These are phyloP conservation scores for Urosaurus nigricauda DNA, from an alignment of 2,797 vertebrate species.

Conservation along the genomic window DNA sequence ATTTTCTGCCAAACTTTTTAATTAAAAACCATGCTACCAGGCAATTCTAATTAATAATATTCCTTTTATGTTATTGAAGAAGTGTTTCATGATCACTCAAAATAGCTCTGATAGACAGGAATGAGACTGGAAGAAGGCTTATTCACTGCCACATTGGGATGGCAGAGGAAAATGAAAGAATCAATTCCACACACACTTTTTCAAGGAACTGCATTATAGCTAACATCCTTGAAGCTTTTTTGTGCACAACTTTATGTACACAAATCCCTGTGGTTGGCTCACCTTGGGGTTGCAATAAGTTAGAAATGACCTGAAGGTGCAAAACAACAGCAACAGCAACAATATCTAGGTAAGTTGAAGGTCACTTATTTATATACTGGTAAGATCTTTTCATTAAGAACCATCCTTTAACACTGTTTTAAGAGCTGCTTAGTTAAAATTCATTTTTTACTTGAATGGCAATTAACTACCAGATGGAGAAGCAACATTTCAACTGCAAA, in stretches of 20 bases:
- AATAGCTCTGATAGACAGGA: not conserved
- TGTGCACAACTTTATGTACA: not conserved
- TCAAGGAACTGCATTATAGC: not conserved
- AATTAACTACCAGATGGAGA: conserved; percentile 52
- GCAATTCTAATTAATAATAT: not conserved
- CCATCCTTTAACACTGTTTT: conserved; percentile 31
- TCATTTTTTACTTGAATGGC: conserved; percentile 50
- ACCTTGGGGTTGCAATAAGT: too few relatives aligned
- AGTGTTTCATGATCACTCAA: not conserved
- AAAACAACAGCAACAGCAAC: too few relatives aligned
- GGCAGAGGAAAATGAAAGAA: not conserved
- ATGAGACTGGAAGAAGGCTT: not conserved
- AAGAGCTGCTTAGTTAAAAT: conserved; percentile 41
- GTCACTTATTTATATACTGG: conserved; percentile 2
- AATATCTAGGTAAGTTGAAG: not conserved
- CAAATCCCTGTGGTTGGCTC: too few relatives aligned
- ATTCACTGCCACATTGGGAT: not conserved
- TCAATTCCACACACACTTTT: not conserved
- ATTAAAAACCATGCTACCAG: not conserved
- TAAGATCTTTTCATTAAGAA: conserved; percentile 16
- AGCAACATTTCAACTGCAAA: conserved; percentile 52
- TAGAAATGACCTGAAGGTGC: too few relatives aligned
- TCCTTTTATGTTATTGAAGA: not conserved
- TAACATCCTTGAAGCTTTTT: not conserved
- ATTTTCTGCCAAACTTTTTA: not conserved